Evolutionary conservation across 2,888 invertebrate genomes (phyloP).

Genomic region (Drosophila greeni): DNA sequence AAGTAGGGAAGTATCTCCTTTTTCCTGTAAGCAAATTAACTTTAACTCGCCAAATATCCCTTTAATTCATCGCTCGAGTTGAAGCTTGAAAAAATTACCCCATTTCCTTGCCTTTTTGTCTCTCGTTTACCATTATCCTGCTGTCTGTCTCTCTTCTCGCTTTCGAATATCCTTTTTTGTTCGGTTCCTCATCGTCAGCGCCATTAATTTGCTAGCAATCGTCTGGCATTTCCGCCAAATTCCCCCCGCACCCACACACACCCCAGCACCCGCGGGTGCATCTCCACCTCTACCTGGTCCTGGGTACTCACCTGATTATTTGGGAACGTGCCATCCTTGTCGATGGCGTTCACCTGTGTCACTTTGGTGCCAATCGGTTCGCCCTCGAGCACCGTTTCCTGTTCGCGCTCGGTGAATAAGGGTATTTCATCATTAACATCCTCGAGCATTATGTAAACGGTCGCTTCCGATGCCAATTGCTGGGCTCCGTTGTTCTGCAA

Average conservation of each 20-base stretch:
- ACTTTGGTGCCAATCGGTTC: constrained; percentile 97
- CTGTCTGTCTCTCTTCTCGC: constrained; percentile 15
- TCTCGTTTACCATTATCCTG: neutral
- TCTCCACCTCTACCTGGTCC: neutral
- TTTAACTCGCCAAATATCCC: neutral
- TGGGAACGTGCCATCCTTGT: constrained; percentile 96
- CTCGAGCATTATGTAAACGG: constrained; percentile 94
- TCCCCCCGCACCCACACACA: constrained; percentile 18
- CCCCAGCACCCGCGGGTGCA: neutral
- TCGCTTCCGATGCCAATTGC: constrained; percentile 95
- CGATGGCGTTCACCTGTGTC: constrained; percentile 96
- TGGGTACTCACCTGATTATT: constrained; percentile 89
- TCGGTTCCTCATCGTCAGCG: constrained; percentile 21
- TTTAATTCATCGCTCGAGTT: neutral
- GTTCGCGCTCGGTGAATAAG: constrained; percentile 95
- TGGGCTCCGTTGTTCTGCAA: constrained; percentile 95
- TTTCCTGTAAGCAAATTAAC: too few species aligned
- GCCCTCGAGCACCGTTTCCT: constrained; percentile 96
- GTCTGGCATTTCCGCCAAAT: constrained; percentile 53
- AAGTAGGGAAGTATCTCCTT: neutral
- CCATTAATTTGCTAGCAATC: constrained; percentile 59
- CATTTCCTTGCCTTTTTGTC: neutral
- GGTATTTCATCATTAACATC: constrained; percentile 99
- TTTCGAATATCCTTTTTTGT: constrained; percentile 3
- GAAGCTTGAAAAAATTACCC: neutral